phyloP scores from a whole-genome alignment of 2,888 invertebrate genomes.

The Xylota segnis region DNA sequence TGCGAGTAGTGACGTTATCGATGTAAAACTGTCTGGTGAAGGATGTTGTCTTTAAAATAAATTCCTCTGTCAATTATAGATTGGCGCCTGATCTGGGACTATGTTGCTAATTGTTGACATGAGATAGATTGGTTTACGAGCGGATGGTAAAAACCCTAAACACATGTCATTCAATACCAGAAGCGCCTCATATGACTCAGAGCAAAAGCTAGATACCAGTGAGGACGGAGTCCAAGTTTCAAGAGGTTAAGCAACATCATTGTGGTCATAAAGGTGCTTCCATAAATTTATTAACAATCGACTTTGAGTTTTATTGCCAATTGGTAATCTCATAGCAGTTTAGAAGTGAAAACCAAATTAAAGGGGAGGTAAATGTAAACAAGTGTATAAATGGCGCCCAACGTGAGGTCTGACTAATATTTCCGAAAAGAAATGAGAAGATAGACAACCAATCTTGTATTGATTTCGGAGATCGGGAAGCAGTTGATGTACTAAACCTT shows the following conservation, averaged over 20 bases:
- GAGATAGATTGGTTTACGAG: neutral
- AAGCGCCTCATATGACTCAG: neutral
- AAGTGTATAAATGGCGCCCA: no score
- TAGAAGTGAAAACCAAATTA: neutral
- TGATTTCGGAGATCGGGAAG: no score
- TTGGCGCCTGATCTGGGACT: neutral
- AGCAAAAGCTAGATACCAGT: neutral
- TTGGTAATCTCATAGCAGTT: neutral
- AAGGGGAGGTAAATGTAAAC: no score
- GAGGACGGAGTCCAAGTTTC: neutral
- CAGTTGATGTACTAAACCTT: no score
- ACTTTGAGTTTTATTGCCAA: neutral
- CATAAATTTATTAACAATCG: neutral
- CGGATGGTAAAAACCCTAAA: neutral
- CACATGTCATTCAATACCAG: neutral
- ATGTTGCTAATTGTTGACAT: neutral
- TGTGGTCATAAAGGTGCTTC: neutral
- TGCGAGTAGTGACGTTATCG: neutral
- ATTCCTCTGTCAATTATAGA: neutral
- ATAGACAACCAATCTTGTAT: no score
- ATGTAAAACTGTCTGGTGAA: slow-evolving; percentile 6
- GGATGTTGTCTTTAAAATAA: neutral
- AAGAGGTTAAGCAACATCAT: neutral
- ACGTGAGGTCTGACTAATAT: no score
- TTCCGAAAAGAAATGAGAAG: no score